Percentiles rank a stretch among this genome's conserved stretches.
Conservation (phyloP, 1,140 invertebrate genomes). For the Potamilus streckersoni region DNA sequence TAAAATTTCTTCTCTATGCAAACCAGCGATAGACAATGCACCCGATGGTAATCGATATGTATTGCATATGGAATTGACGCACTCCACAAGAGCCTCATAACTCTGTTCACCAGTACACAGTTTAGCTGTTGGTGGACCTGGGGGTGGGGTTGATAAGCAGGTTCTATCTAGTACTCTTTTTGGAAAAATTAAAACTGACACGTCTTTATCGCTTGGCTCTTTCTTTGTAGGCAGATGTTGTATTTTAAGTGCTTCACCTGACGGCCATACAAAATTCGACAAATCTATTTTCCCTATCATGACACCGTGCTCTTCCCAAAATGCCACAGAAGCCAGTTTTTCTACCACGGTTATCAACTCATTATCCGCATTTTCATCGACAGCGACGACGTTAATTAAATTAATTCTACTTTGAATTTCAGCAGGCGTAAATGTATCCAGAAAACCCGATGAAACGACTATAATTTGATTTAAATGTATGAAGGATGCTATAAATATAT, state of each 20-base stretch:
- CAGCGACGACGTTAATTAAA: too few species aligned
- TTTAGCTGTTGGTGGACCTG: slow-evolving; percentile 16
- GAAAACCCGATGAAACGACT: too few species aligned
- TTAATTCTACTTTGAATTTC: too few species aligned
- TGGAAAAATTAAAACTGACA: slow-evolving; percentile 40
- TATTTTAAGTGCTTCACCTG: slow-evolving; percentile 29
- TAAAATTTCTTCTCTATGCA: slow-evolving; percentile 49
- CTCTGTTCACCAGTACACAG: slow-evolving; percentile 24
- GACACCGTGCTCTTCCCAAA: slow-evolving; percentile 26
- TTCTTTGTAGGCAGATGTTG: background rate
- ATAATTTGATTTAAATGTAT: too few species aligned
- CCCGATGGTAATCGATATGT: slow-evolving; percentile 42
- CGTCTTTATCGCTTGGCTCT: background rate
- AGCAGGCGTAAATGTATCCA: too few species aligned
- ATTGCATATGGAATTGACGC: slow-evolving; percentile 48
- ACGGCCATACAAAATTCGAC: slow-evolving; percentile 37
- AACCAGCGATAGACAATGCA: slow-evolving; percentile 37
- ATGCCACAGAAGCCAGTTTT: slow-evolving; percentile 5
- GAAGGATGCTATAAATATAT: too few species aligned
- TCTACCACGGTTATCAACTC: too few species aligned
- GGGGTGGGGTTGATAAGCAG: slow-evolving; percentile 33
- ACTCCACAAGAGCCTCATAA: slow-evolving; percentile 30
- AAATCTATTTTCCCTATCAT: slow-evolving; percentile 28
- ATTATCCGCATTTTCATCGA: too few species aligned
- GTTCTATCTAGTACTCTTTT: slow-evolving; percentile 39